Evolutionary conservation across 1,140 invertebrate genomes (phyloP).

Genomic region (Maniola jurtina): DNA sequence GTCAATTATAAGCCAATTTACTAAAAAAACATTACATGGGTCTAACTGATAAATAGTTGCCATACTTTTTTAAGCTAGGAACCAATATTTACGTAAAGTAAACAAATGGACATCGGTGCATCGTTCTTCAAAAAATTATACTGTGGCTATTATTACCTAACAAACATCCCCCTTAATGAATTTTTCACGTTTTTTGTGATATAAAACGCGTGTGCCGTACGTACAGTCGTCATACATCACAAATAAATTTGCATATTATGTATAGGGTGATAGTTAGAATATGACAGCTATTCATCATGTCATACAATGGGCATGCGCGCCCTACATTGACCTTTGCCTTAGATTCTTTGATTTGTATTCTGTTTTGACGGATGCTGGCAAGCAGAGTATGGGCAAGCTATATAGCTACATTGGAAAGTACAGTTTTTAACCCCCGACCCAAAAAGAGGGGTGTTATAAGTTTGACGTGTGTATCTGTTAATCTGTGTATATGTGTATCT

Average conservation of each 20-base stretch:
- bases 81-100: no score
- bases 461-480: no score
- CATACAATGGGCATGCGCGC: slow-evolving; percentile 51
- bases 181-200: slow-evolving; percentile 43
- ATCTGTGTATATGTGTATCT: no score
- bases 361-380: slow-evolving; percentile 36
- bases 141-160: slow-evolving; percentile 20
- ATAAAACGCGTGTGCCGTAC: slow-evolving; percentile 36
- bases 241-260: slow-evolving; percentile 62
- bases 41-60: no score
- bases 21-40: no score
- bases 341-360: slow-evolving; percentile 23
- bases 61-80: no score
- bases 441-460: no score
- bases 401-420: not conserved
- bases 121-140: not conserved
- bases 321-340: slow-evolving; percentile 51
- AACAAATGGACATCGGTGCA: not conserved
- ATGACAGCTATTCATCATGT: slow-evolving; percentile 64
- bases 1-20: no score
- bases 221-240: slow-evolving; percentile 34
- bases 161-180: slow-evolving; percentile 32
- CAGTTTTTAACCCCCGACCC: no score
- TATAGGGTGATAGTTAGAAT: slow-evolving; percentile 51
- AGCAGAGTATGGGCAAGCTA: not conserved